Evolutionary conservation across 1,140 invertebrate genomes (phyloP), one percentile per base, ranked within the genome.

Genomic region (Helicoverpa armigera): DNA sequence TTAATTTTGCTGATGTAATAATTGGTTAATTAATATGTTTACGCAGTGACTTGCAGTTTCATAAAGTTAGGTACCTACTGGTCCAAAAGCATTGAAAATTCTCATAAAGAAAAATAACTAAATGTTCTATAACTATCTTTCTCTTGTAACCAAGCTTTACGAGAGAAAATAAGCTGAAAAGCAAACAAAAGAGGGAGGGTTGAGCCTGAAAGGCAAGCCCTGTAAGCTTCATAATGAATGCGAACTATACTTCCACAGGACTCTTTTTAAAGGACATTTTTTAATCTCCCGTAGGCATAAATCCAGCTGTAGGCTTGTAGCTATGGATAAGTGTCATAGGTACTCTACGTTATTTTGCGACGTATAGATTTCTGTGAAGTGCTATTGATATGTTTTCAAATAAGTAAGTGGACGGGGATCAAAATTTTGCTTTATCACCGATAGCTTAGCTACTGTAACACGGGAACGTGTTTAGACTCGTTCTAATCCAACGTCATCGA

Each of bases 121-220:
- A 0, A 23, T 2, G 23, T n/a, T n/a, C n/a, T n/a, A n/a, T 23
- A 54, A 54, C n/a, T n/a, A 54, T 7, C 13, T n/a, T 5, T 54
- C 7, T 14, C n/a, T 1, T 3, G 53, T 54, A 14, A 54, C 58
- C 11, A 13, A 61, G 58, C 58, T 29, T 60, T 13, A 23, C 58
- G 31, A 61, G 58, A 18, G 58, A 61, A 61, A 61, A 61, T 61
- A 13, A 61, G 58, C 23, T 61, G 29, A 13, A 29, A 61, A 31
- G 5, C 13, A 31, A 61, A 61, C 58, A 61, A 61, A 61, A 29
- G 58, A 14, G 2, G 11, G 3, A 14, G 23, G 12, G 23, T 61
- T 23, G 23, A 4, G 58, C 12, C 23, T 61, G 58, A 61, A 61
- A 61, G 23, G 23, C 0, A 14, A 31, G 58, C 3, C 18, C 12